phyloP scores from a whole-genome alignment of 92 coral and sea anemone genomes.

The Epizoanthus ramosus region DNA sequence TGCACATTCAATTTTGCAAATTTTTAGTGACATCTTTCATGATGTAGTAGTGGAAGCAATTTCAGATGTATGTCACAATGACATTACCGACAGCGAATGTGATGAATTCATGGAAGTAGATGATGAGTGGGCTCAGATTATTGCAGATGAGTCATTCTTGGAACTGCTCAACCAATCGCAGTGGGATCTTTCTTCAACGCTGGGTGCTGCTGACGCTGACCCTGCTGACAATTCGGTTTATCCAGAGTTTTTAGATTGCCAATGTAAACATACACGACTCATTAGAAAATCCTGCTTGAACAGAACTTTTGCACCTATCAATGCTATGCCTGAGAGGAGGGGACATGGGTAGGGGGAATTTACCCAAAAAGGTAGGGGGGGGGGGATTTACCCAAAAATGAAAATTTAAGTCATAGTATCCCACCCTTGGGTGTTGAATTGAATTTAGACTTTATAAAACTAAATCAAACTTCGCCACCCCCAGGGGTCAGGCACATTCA shows the following conservation, averaged over 20 bases:
- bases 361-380: no score
- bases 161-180: slow-evolving; percentile 39
- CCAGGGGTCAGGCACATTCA: slow-evolving; percentile 9
- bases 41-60: slow-evolving; percentile 27
- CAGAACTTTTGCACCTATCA: neutral
- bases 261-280: neutral
- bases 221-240: slow-evolving; percentile 14
- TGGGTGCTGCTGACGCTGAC: slow-evolving; percentile 6
- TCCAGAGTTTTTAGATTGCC: slow-evolving; percentile 36
- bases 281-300: neutral
- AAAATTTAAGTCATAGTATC: slow-evolving; percentile 3
- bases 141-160: slow-evolving; percentile 45
- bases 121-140: slow-evolving; percentile 43
- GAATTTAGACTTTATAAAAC: slow-evolving; percentile 2
- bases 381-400: neutral
- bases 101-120: slow-evolving; percentile 21
- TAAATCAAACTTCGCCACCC: neutral
- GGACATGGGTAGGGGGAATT: neutral
- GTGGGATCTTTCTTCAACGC: slow-evolving; percentile 40
- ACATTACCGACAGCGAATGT: slow-evolving; percentile 30
- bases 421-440: slow-evolving; percentile 5
- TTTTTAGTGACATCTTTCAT: slow-evolving; percentile 37
- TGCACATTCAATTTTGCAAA: slow-evolving; percentile 44
- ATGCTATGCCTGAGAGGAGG: slow-evolving; percentile 3
- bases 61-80: neutral